A percentile compares a stretch with the other conserved stretches of the same genome.
phyloP scores from a whole-genome alignment of 2,888 invertebrate genomes.

The Hymenopus coronatus region DNA sequence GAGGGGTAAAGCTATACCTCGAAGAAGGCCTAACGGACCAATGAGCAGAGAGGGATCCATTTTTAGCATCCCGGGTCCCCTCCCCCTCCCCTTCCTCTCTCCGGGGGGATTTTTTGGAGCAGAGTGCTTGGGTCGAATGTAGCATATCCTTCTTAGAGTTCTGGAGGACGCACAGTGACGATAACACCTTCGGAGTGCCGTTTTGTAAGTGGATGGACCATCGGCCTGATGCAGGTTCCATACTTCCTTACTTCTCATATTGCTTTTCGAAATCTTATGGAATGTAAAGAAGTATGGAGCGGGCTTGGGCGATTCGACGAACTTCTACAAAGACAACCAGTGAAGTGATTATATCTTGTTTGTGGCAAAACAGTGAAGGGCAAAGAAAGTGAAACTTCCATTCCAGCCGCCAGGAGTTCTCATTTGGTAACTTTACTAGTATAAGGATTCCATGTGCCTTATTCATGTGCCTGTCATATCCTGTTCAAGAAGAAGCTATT shows the following conservation, averaged over 20 bases:
- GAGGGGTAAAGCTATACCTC: constrained; percentile 32
- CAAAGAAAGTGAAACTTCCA: too few relatives aligned
- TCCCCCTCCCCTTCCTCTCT: constrained; percentile 1
- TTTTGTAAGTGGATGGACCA: neutral
- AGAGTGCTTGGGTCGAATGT: neutral
- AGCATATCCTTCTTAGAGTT: neutral
- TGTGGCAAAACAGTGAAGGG: neutral
- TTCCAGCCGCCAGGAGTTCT: too few relatives aligned
- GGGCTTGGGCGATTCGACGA: constrained; percentile 29
- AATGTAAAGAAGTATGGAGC: constrained; percentile 98
- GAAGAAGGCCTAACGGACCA: constrained; percentile 16
- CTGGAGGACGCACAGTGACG: constrained; percentile 9
- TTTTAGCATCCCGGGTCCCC: constrained; percentile 33
- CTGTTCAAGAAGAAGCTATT: too few relatives aligned
- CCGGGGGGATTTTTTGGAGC: constrained; percentile 9
- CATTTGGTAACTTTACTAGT: too few relatives aligned
- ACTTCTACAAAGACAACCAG: neutral
- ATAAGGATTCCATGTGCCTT: too few relatives aligned
- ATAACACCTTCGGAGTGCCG: too few relatives aligned
- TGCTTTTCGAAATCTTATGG: constrained; percentile 73
- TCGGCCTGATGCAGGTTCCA: constrained; percentile 71
- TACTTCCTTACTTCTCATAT: constrained; percentile 97
- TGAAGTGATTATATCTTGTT: neutral
- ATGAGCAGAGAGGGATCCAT: constrained; percentile 33
- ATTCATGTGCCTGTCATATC: too few relatives aligned